These are phyloP conservation scores for Alexandromys fortis DNA, from an alignment of 2,113 vertebrate species.

Conservation along the genomic window DNA sequence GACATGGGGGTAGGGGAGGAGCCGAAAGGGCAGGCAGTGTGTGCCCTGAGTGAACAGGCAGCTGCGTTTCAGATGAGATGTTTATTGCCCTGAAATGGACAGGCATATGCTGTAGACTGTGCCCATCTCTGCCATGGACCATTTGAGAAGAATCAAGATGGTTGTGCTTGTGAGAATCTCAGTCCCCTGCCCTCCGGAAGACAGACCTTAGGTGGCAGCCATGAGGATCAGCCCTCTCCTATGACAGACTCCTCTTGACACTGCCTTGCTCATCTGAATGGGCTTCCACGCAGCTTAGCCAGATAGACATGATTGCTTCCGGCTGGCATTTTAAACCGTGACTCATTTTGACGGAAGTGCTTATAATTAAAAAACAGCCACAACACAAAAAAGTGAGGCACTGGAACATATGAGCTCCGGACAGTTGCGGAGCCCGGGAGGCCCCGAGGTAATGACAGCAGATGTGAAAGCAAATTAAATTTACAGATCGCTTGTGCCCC, in stretches of 20 bases:
- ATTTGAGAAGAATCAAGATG: fast-evolving
- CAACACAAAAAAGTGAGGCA: neutral
- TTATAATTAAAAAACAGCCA: conserved; percentile 66
- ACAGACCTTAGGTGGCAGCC: fast-evolving
- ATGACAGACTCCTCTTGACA: neutral
- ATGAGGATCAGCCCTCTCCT: neutral
- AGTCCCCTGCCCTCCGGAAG: fast-evolving
- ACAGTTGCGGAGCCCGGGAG: conserved; percentile 46
- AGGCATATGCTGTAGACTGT: fast-evolving
- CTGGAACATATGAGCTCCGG: neutral
- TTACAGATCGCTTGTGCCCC: conserved; percentile 23
- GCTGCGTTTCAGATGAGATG: fast-evolving
- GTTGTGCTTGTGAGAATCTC: neutral
- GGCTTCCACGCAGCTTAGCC: neutral
- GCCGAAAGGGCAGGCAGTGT: neutral
- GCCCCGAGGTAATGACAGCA: neutral
- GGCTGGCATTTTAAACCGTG: conserved; percentile 10
- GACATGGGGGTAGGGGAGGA: no score
- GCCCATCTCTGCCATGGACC: neutral
- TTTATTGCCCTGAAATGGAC: neutral
- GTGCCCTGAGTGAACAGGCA: no score
- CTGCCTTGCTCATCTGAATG: neutral
- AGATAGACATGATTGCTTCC: neutral
- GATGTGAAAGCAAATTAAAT: conserved; percentile 61
- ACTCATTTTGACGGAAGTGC: conserved; percentile 49